Percentiles rank a stretch among this genome's conserved stretches.
phyloP scores from a whole-genome alignment of 2,888 invertebrate genomes.

The Stegophylla sp. region DNA sequence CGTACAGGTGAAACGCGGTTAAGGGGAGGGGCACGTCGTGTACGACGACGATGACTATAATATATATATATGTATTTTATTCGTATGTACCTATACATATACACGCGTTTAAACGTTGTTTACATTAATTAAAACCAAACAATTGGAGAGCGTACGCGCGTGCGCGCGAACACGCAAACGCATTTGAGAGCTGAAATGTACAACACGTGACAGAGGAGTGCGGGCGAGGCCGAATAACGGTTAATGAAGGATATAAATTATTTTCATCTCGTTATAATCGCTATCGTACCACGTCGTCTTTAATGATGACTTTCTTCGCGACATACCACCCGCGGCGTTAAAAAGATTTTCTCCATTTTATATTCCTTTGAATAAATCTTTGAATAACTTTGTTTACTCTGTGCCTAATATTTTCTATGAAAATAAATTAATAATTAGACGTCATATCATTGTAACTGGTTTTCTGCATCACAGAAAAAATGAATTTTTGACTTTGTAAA shows the following conservation, averaged over 20 bases:
- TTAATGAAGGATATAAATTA: not conserved
- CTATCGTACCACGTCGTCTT: not conserved
- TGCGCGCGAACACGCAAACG: not conserved
- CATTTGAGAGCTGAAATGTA: no score
- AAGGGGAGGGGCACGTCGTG: not conserved
- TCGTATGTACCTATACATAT: not conserved
- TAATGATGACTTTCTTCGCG: slow-evolving; percentile 2
- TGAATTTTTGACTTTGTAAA: no score
- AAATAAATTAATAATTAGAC: no score
- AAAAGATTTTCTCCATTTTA: no score
- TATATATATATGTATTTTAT: not conserved
- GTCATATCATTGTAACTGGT: no score
- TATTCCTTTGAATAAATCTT: no score
- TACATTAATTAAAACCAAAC: slow-evolving; percentile 42
- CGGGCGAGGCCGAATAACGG: not conserved
- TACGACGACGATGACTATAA: not conserved
- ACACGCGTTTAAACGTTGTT: not conserved
- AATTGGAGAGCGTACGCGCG: not conserved
- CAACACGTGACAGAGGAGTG: no score
- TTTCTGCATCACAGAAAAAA: no score
- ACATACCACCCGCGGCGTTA: not conserved
- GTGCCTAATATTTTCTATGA: not conserved
- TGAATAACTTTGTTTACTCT: no score
- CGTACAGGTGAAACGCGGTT: not conserved
- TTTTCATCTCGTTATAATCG: not conserved